Base-by-base conservation (phyloP, 2,113 vertebrate species). In the Rhegmatorhina hoffmannsi region DNA sequence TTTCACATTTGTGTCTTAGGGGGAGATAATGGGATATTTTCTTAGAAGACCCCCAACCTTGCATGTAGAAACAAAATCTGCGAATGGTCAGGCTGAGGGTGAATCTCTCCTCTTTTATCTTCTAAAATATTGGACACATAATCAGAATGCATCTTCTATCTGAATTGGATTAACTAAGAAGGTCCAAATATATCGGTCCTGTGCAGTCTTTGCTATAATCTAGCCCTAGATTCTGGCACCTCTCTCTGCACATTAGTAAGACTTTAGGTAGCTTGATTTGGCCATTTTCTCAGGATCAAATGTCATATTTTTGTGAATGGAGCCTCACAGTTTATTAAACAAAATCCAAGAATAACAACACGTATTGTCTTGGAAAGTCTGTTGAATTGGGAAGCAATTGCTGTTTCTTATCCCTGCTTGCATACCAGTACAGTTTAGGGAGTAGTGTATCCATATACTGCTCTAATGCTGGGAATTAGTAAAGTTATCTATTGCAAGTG, bases 401-500 rank as follows among this genome's bases (percentile, higher is more conserved):
- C 3, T 8, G 31, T 72, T 63, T 40, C 7, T 10, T 60, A 5
- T 68, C 76, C 13, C 33, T 82, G 26, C 29, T 89, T 33, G 8
- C 23, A 59, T 43, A 29, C 8, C 25, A 55, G 17, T 34, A 47
- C 2, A 16, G 47, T 75, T 67, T 63, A 59, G 19, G 10, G 10
- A 76, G 11, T 1, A 25, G 5, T 7, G 7, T 75, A 85, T 64
- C 53, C 9, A 33, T 55, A n/a, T 6, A 55, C 13, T 55, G 5
- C 28, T 67, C 33, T 74, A 60, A 64, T 60, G 10, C 15, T 69
- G 26, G 21, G 5, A 83, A 64, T 75, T 34, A 44, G 12, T 44
- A 58, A 43, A 53, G 20, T 2, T 2, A 73, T 47, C 7, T 7
- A 1, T n/a, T 83, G 36, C 2, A 44, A 36, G 12, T 44, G 0